Evolutionary conservation across 2,113 vertebrate genomes (phyloP), one percentile per base, ranked within the genome.

Genomic region (Brienomyrus longianalis): DNA sequence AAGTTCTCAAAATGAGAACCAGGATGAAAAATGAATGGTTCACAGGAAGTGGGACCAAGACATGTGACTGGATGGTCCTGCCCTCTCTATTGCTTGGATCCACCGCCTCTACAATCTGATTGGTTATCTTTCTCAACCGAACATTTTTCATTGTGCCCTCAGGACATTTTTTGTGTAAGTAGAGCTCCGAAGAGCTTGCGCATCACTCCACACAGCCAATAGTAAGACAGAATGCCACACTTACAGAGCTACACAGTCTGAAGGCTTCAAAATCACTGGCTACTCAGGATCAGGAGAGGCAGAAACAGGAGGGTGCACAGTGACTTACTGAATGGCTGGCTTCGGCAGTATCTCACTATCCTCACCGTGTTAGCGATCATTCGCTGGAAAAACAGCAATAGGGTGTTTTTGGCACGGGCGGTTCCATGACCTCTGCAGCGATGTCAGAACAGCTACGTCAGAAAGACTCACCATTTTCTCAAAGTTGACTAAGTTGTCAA

Each of bases 311-410:
- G 11, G 31, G 6, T 27, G 52, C 0, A 10, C 87, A 47, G 51
- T 43, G 74, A 96, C 98, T 98, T 97, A 99, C 98, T 98, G 96
- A 99, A 99, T 11, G 96, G 95, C 2, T 97, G 96, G 93, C 98
- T 99, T 90, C 98, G 94, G 92, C 97, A 99, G 96, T 97, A 97
- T 95, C 96, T 97, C 94, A 98, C 95, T 84, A 96, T 98, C 95
- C 97, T 97, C 92, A 98, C 96, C 8, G 98, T 99, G 91, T 97
- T 99, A 66, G 98, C 97, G 90, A 99, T 99, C 98, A 99, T 99
- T 87, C 97, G 96, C 98, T 99, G 94, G 95, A 92, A 13, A 88
- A 21, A 89, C 27, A 19, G 45, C 5, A 10, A 66, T 5, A 48
- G 19, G 21, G 74, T 43, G 1, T 62, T 50, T 84, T 45, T 21